Evolutionary conservation across 2,888 invertebrate genomes (phyloP).

Genomic region (Coremacera marginata): DNA sequence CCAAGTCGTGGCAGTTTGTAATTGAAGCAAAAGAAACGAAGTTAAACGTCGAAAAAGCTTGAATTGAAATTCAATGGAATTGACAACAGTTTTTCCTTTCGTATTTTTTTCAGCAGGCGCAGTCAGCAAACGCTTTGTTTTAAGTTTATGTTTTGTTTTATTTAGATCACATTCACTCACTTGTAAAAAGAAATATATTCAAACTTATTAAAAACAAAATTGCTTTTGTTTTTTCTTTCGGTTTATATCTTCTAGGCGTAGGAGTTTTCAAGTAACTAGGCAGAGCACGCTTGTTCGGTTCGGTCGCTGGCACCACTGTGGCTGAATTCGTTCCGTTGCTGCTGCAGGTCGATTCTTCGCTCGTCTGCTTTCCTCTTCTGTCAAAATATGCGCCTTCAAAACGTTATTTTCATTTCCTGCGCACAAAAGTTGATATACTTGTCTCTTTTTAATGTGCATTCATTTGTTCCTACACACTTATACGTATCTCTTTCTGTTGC

Average conservation of each 20-base stretch:
- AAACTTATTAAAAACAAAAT: conserved; percentile 83
- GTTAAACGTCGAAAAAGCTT: background rate
- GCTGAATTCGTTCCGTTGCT: conserved; percentile 29
- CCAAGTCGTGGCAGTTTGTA: conserved; percentile 42
- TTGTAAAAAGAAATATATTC: conserved; percentile 79
- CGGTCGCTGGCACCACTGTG: conserved; percentile 56
- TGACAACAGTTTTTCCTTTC: background rate
- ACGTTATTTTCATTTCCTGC: conserved; percentile 1
- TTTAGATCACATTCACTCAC: conserved; percentile 74
- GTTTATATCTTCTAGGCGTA: conserved; percentile 53
- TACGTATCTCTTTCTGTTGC: conserved; percentile 23
- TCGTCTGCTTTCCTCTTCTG: conserved; percentile 29
- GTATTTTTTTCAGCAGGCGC: conserved; percentile 18
- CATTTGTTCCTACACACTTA: background rate
- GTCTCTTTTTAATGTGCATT: conserved; percentile 30
- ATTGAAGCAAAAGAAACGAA: background rate
- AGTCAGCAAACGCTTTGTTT: conserved; percentile 31
- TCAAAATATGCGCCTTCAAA: conserved; percentile 11
- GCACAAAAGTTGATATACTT: background rate
- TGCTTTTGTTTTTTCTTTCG: conserved; percentile 70
- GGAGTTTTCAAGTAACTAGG: conserved; percentile 53
- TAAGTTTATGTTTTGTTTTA: conserved; percentile 34
- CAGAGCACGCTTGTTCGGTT: conserved; percentile 47
- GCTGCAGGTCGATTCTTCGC: conserved; percentile 8
- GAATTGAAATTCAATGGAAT: background rate